A percentile compares a stretch with the other conserved stretches of the same genome.
These are phyloP conservation scores for Electrona antarctica DNA, from an alignment of 2,113 vertebrate species.

Conservation along the genomic window DNA sequence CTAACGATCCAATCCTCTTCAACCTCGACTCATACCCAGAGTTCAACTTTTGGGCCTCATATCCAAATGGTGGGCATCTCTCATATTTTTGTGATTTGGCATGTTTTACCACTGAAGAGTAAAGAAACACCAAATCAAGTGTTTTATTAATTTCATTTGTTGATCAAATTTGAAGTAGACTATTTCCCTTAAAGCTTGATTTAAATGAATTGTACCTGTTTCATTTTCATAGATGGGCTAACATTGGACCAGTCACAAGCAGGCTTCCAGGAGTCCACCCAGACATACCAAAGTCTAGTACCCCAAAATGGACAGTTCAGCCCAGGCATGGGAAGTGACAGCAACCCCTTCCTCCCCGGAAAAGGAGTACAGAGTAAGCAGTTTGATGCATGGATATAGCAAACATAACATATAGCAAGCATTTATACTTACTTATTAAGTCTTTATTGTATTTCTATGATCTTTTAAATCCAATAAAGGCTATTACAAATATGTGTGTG, in stretches of 20 bases:
- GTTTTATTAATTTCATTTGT: background rate
- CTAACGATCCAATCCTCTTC: conserved; percentile 63
- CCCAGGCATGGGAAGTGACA: conserved; percentile 59
- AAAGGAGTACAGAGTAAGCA: conserved; percentile 50
- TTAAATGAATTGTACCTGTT: background rate
- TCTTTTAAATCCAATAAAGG: too few relatives aligned
- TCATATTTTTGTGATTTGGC: background rate
- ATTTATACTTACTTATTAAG: background rate
- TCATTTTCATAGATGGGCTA: conserved; percentile 50
- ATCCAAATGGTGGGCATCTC: conserved; percentile 71
- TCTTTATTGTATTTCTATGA: too few relatives aligned
- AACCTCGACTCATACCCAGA: conserved; percentile 78
- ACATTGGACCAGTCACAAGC: conserved; percentile 58
- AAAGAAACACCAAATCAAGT: too few relatives aligned
- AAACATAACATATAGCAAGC: background rate
- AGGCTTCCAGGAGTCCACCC: conserved; percentile 72
- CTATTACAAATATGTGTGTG: too few relatives aligned
- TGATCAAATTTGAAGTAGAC: background rate
- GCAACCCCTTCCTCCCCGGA: conserved; percentile 61
- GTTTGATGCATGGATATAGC: background rate
- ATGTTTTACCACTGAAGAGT: too few relatives aligned
- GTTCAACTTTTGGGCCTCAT: conserved; percentile 75
- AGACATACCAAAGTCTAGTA: conserved; percentile 75
- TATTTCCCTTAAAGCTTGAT: background rate
- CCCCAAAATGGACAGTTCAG: conserved; percentile 70